Evolutionary conservation across 37 sponge, comb jelly and placozoan species (phyloP).

Genomic region (Oopsacas minuta): DNA sequence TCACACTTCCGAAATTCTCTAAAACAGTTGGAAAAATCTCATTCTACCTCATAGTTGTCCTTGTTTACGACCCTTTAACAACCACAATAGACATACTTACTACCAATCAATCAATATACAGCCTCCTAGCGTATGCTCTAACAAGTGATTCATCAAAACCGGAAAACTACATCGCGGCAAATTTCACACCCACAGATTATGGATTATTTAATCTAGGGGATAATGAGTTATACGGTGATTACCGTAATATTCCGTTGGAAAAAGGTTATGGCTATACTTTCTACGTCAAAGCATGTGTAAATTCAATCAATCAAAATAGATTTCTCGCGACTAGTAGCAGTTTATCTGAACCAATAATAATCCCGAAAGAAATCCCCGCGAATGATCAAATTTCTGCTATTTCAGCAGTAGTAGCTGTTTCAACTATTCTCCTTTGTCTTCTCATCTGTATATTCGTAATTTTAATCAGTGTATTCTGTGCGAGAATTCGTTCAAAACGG

Average conservation of each 20-base stretch:
- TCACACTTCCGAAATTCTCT: not conserved
- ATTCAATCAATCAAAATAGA: not conserved
- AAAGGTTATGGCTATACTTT: not conserved
- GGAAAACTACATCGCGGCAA: not conserved
- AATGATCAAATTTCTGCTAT: not conserved
- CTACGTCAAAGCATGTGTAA: not conserved
- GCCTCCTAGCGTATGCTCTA: not conserved
- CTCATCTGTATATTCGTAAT: not conserved
- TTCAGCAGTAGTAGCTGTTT: not conserved
- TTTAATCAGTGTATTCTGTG: not conserved
- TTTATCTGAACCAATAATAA: not conserved
- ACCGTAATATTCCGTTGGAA: not conserved
- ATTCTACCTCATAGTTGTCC: not conserved
- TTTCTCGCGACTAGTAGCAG: not conserved
- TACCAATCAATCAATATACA: not conserved
- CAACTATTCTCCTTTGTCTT: not conserved
- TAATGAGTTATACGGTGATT: not conserved
- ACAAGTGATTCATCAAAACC: not conserved
- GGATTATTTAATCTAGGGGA: not conserved
- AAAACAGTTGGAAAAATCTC: conserved; percentile 4
- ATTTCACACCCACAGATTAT: not conserved
- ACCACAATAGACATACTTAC: not conserved
- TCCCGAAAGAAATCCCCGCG: not conserved
- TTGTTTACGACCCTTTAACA: not conserved
- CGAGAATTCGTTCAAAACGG: not conserved